These are phyloP conservation scores for Eonycteris spelaea DNA, from an alignment of 2,113 vertebrate species.

Conservation along the genomic window DNA sequence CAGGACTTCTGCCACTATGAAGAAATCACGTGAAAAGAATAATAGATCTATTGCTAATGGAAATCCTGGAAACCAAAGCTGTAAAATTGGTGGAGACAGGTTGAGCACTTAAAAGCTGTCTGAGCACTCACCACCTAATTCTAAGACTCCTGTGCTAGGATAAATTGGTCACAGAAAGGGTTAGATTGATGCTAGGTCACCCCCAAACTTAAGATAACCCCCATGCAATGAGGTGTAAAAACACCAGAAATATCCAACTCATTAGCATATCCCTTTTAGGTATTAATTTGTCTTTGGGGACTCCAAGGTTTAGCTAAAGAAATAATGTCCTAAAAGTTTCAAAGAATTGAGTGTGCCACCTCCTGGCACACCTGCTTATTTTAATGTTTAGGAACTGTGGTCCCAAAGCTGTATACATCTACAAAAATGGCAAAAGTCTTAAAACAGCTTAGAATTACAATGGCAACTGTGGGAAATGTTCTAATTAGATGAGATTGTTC, in stretches of 20 bases:
- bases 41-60: not conserved
- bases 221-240: accelerated
- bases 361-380: not conserved
- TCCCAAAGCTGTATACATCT: not conserved
- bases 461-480: too few species aligned
- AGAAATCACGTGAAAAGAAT: not conserved
- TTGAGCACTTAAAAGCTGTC: not conserved
- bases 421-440: not conserved
- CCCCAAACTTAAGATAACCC: not conserved
- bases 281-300: not conserved
- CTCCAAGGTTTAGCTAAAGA: not conserved
- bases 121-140: not conserved
- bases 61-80: not conserved
- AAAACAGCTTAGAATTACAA: not conserved
- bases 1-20: not conserved
- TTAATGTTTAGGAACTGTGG: not conserved
- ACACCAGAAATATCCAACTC: not conserved
- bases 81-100: not conserved
- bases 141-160: accelerated
- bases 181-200: not conserved
- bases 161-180: not conserved
- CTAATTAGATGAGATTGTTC: not conserved
- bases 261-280: not conserved
- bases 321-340: not conserved
- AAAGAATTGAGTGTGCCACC: not conserved